A percentile compares a stretch with the other conserved stretches of the same genome.
Conservation (phyloP, 2,797 vertebrate genomes). For the Spinus pinus region DNA sequence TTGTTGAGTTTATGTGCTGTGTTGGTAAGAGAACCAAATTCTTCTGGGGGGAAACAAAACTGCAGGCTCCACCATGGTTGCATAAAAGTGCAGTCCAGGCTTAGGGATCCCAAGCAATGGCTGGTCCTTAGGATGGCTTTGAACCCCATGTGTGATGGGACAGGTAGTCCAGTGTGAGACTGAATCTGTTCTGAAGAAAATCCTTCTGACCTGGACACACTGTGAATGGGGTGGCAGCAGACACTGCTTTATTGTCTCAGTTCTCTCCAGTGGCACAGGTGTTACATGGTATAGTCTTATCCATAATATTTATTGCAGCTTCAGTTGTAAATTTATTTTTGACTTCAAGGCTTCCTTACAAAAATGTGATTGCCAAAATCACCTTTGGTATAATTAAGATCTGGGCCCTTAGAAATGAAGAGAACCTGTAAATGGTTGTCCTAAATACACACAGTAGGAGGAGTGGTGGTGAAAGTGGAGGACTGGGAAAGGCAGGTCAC, state of each 20-base stretch:
- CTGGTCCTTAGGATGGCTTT: neutral
- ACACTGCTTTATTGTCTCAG: neutral
- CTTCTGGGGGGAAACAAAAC: neutral
- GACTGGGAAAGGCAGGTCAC: neutral
- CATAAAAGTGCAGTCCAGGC: neutral
- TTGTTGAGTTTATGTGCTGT: neutral
- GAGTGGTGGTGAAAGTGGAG: neutral
- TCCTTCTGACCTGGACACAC: neutral
- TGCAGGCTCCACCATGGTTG: neutral
- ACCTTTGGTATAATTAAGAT: neutral
- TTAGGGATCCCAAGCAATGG: neutral
- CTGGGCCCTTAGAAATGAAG: neutral
- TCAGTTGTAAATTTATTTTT: neutral
- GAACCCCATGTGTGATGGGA: neutral
- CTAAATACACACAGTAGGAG: neutral
- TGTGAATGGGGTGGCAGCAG: neutral
- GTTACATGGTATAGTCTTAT: neutral
- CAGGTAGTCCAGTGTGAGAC: neutral
- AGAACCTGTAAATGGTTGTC: neutral
- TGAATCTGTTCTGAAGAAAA: neutral
- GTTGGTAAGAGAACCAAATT: neutral
- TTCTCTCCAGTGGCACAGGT: neutral
- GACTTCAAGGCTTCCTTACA: neutral
- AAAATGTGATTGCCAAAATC: neutral
- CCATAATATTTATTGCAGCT: neutral